Base-by-base conservation (phyloP, 1,140 invertebrate species). In the Drosophila triauraria region DNA sequence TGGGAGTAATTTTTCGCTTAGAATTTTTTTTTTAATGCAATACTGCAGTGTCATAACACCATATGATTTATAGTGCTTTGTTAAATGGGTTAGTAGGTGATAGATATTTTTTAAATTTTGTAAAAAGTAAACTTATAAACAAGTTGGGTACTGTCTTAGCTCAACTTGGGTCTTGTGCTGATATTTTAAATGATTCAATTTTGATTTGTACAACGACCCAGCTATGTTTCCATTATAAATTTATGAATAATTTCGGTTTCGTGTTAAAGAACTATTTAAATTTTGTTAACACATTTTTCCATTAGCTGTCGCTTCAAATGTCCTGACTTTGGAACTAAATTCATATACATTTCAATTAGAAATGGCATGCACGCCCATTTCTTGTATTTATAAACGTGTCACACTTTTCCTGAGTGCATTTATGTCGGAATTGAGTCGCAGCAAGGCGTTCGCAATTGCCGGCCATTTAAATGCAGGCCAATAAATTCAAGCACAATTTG, bases 401-500 rank as follows among this genome's bases (percentile, higher is more conserved):
- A 23, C 38, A 27, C 15, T 58, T 58, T 50, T 44, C 13, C 10
- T n/a, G 9, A 71, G 48, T 71, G 78, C 86, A 87, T 87, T 87
- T 86, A 80, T 87, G 79, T 63, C 47, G 40, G 64, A 87, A 76
- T 72, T 70, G 69, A 71, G 83, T 69, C 48, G 57, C 25, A 64
- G 32, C 44, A 53, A 56, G 58, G 63, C 62, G 63, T 35, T 50
- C 43, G 23, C 79, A 74, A 80, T 82, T 80, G 83, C 53, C 75
- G 50, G 63, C 47, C 70, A 83, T 80, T 87, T 83, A 88, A 88
- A 87, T 83, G 72, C 72, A 56, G 76, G 17, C 54, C 64, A 83
- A 88, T 83, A 88, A 87, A 88, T 84, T 84, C 58, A 69, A 80
- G 68, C 61, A 54, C 84, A 80, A 62, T 80, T 87, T 87, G 53